Evolutionary conservation across 2,797 vertebrate genomes (phyloP).

Genomic region (Natrix natrix): DNA sequence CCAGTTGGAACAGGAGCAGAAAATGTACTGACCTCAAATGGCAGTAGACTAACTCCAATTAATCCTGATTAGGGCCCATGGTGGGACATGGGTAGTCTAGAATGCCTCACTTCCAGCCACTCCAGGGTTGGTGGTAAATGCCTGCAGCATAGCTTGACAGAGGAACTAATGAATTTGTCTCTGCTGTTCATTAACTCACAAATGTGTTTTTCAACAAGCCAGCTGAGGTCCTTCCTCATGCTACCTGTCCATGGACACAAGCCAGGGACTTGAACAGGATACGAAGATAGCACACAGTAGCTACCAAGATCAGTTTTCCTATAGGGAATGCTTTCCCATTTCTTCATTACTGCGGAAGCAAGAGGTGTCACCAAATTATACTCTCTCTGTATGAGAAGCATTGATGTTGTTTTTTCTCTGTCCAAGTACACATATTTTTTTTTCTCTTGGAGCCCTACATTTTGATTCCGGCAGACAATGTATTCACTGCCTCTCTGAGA

Average conservation of each 20-base stretch:
- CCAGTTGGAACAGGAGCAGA: not conserved
- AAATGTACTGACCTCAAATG: not conserved
- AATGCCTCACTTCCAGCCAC: not conserved
- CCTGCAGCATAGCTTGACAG: slow-evolving; percentile 22
- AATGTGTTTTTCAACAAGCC: slow-evolving; percentile 24
- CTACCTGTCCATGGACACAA: slow-evolving; percentile 6
- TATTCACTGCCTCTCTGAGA: not conserved
- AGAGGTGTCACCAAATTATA: not conserved
- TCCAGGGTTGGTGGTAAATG: slow-evolving; percentile 4
- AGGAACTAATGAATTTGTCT: slow-evolving; percentile 35
- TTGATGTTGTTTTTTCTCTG: too few species aligned
- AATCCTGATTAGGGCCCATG: not conserved
- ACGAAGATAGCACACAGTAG: not conserved
- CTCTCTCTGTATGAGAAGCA: not conserved
- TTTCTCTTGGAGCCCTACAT: not conserved
- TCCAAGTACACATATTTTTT: not conserved
- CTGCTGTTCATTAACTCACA: slow-evolving; percentile 35
- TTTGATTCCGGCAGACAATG: not conserved
- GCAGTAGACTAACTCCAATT: not conserved
- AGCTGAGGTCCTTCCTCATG: slow-evolving; percentile 7
- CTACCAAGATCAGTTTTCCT: not conserved
- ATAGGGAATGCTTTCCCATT: not conserved
- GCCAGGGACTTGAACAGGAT: not conserved
- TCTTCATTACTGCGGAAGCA: not conserved
- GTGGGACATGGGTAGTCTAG: not conserved